phyloP scores from a whole-genome alignment of 1,140 invertebrate species.

The Drosophila willistoni region DNA sequence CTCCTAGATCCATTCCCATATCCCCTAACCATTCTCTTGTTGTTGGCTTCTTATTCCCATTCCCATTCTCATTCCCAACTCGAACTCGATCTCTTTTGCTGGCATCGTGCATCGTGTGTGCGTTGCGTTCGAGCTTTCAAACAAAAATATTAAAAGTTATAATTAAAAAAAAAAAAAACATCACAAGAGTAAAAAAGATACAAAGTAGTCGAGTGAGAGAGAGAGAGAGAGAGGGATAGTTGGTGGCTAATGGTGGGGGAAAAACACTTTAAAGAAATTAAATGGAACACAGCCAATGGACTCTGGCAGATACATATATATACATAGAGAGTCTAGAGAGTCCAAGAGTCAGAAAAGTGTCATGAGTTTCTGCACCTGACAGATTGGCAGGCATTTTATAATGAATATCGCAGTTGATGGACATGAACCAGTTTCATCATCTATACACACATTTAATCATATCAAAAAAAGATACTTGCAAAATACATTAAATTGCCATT shows the following conservation, averaged over 20 bases:
- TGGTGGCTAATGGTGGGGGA: neutral
- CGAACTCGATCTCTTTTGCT: constrained; percentile 6
- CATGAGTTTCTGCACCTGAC: neutral
- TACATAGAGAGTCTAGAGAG: neutral
- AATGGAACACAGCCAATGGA: constrained; percentile 30
- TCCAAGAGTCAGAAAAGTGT: neutral
- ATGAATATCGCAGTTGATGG: neutral
- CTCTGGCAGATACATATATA: neutral
- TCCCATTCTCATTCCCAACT: constrained; percentile 8
- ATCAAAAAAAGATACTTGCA: neutral
- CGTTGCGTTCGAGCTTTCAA: constrained; percentile 30
- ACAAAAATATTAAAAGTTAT: constrained; percentile 74
- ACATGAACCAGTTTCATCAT: constrained; percentile 2
- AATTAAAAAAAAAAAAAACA: constrained; percentile 44
- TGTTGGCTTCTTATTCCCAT: constrained; percentile 23
- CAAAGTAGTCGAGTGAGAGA: constrained; percentile 27
- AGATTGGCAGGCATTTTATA: constrained; percentile 2
- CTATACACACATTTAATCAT: neutral
- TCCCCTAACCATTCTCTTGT: constrained; percentile 21
- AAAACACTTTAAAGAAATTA: constrained; percentile 51
- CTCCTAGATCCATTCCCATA: constrained; percentile 13
- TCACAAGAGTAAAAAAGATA: neutral
- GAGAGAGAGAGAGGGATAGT: constrained; percentile 15
- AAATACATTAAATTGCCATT: neutral
- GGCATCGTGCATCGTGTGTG: constrained; percentile 11